These are phyloP conservation scores for Doris montereyensis DNA, from an alignment of 2,888 invertebrate species.

Conservation along the genomic window DNA sequence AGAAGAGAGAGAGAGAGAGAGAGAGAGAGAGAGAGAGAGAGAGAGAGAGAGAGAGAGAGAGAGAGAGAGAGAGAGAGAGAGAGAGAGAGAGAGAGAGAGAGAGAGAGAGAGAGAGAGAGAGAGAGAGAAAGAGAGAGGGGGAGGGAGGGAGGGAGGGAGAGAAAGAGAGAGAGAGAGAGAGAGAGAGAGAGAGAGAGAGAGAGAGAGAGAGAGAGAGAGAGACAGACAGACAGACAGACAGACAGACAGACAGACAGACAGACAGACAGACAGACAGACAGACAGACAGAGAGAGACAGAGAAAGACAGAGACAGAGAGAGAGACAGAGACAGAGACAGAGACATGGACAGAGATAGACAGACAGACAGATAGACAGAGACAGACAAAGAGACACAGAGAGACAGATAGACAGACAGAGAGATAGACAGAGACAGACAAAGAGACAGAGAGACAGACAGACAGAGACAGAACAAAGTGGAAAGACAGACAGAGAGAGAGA, in stretches of 20 bases:
- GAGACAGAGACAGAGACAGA: background rate
- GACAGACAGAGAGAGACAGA: conserved; percentile 8
- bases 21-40: background rate
- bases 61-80: conserved; percentile 24
- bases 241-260: background rate
- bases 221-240: conserved; percentile 12
- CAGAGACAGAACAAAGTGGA: no score
- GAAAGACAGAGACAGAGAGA: conserved; percentile 11
- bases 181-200: no score
- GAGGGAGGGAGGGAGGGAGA: background rate
- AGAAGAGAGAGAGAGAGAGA: background rate
- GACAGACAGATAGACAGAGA: no score
- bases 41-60: conserved; percentile 28
- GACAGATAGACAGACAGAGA: no score
- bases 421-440: no score
- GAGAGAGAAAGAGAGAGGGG: background rate
- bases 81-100: conserved; percentile 1
- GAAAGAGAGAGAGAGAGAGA: no score
- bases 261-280: conserved; percentile 15
- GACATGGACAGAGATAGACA: no score
- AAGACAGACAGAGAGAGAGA: no score
- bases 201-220: conserved; percentile 14
- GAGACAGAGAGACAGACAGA: no score
- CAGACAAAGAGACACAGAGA: no score
- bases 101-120: conserved; percentile 14